Evolutionary conservation across 92 coral and sea anemone species (phyloP).

Genomic region (Phenganax subtilis): DNA sequence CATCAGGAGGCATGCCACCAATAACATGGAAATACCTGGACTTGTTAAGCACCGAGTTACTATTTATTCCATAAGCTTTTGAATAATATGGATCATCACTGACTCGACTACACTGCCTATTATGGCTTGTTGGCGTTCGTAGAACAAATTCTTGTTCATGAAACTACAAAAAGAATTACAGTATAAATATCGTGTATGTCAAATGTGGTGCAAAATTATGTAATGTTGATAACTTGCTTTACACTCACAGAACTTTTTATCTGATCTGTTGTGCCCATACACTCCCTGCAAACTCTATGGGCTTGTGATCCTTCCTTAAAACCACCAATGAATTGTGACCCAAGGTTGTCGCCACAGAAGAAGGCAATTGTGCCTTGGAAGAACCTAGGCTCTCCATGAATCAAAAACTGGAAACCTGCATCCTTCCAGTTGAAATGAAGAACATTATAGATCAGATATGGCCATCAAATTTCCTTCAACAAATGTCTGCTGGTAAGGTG

Average conservation of each 20-base stretch:
- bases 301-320: conserved; percentile 32
- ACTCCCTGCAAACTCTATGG: conserved; percentile 39
- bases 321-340: conserved; percentile 45
- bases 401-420: conserved; percentile 32
- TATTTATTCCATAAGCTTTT: conserved; percentile 47
- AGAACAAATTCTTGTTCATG: conserved; percentile 42
- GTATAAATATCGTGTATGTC: neutral
- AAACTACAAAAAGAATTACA: conserved; percentile 22
- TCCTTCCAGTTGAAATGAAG: conserved; percentile 31
- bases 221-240: neutral
- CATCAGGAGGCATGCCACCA: conserved; percentile 62
- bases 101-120: conserved; percentile 45
- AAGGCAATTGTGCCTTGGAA: conserved; percentile 41
- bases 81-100: conserved; percentile 9
- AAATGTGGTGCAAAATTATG: neutral
- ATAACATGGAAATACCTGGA: conserved; percentile 51
- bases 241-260: conserved; percentile 37
- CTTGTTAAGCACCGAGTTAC: conserved; percentile 34
- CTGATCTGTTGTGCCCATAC: conserved; percentile 35
- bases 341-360: conserved; percentile 43
- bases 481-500: neutral
- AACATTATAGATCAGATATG: conserved; percentile 23
- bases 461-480: neutral
- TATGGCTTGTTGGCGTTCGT: conserved; percentile 45
- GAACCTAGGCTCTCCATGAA: conserved; percentile 21